A percentile compares a stretch with the other conserved stretches of the same genome.
Conservation (phyloP, 2,113 vertebrate species). For the Thunnus thynnus region DNA sequence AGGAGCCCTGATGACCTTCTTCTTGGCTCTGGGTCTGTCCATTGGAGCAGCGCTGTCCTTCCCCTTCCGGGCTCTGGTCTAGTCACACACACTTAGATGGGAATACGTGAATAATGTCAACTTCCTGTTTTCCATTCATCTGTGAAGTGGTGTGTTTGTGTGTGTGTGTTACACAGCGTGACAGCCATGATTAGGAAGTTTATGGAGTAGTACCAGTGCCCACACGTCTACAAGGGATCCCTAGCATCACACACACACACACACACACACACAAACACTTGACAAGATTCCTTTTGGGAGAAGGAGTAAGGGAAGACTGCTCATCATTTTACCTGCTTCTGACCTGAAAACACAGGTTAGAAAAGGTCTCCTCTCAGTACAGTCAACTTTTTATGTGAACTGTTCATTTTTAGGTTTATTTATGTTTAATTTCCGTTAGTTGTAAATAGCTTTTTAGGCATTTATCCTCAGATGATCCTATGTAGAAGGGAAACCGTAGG, state of each 20-base stretch:
- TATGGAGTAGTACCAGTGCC: not conserved
- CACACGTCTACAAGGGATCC: not conserved
- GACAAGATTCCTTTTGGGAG: not conserved
- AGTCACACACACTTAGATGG: constrained; percentile 8
- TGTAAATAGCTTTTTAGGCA: constrained; percentile 2
- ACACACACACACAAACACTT: not conserved
- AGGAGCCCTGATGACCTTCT: constrained; percentile 92
- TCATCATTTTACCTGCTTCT: not conserved
- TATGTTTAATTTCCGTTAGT: constrained; percentile 6
- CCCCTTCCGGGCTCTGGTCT: constrained; percentile 84
- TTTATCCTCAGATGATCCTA: not conserved
- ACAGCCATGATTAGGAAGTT: not conserved
- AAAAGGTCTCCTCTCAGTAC: not conserved
- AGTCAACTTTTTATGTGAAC: not conserved
- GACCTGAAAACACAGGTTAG: not conserved
- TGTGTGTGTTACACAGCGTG: not conserved
- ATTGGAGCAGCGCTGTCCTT: constrained; percentile 88
- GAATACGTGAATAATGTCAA: not conserved
- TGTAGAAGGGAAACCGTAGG: constrained; percentile 27
- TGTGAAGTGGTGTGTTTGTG: not conserved
- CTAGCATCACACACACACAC: not conserved
- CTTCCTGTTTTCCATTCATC: not conserved
- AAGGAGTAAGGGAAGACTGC: constrained; percentile 6
- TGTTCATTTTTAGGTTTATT: constrained; percentile 25
- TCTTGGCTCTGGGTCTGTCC: constrained; percentile 89